Evolutionary conservation across 2,113 vertebrate genomes (phyloP), one percentile per base, ranked within the genome.

Genomic region (Phylloscopus whistleri): DNA sequence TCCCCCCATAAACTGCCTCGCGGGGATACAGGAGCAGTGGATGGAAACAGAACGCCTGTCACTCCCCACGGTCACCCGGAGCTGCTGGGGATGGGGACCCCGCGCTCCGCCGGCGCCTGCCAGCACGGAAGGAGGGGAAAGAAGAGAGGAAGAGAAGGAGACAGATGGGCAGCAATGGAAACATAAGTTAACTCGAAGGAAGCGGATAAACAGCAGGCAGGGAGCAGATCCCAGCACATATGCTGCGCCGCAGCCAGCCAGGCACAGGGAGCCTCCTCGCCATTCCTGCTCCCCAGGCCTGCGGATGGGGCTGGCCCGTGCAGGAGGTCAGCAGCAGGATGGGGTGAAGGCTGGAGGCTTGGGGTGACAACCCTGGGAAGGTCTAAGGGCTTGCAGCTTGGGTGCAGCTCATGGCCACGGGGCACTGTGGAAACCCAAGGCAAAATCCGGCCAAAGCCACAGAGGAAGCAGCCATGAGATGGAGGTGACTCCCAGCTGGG

Each of bases 141-240:
- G 68, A 84, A 84, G 56, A 56, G 46, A 55, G 64, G 72, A 92
- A 88, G 91, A 51, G 84, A 90, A 84, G 55, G 60, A 79, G 83
- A 97, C 98, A 98, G 98, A 98, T 98, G 98, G 98, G 96, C 96
- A 95, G 87, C 70, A 31, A 89, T 85, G 92, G 97, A 96, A 98
- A 97, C 98, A 98, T 97, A 98, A 98, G 98, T 97, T 98, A 97
- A 98, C 97, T 98, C 91, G 95, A 95, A 98, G 97, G 98, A 98
- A 97, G 96, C 95, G 79, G 98, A 97, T 98, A 98, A 98, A 98
- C 98, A 98, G 98, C 97, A 97, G 98, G 98, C 97, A 96, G 64
- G 87, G 91, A 97, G 97, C 97, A 97, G 97, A 97, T 97, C 98
- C 96, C 83, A 41, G 83, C 98, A 85, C 98, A 98, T 98, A 98